phyloP scores from a whole-genome alignment of 1,140 invertebrate species.

The Stratiolaelaps scimitus region DNA sequence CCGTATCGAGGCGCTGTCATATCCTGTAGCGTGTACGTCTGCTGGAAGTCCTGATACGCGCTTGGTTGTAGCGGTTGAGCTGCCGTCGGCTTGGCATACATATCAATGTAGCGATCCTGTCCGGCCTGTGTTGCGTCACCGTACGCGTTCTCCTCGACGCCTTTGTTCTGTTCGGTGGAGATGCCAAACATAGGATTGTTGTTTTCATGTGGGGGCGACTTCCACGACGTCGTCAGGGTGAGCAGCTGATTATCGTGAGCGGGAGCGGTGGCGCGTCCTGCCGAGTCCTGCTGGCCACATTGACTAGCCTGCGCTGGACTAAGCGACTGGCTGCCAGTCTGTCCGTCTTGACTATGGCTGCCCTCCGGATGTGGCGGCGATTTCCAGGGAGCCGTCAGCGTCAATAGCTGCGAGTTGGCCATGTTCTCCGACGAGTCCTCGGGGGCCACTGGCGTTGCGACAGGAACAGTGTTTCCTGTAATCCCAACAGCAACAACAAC shows the following conservation, averaged over 20 bases:
- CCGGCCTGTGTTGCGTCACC: neutral
- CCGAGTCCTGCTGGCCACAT: neutral
- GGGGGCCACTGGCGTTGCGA: slow-evolving; percentile 19
- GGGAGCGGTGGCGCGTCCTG: neutral
- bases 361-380: slow-evolving; percentile 19
- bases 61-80: neutral
- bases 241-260: slow-evolving; percentile 13
- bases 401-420: slow-evolving; percentile 20
- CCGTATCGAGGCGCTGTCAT: slow-evolving; percentile 16
- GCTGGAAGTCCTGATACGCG: neutral
- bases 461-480: slow-evolving; percentile 25
- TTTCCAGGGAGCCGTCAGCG: slow-evolving; percentile 21
- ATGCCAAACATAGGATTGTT: too few species aligned
- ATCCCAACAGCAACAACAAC: neutral
- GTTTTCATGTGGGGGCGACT: neutral
- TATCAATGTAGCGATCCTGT: slow-evolving; percentile 16
- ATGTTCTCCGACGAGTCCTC: slow-evolving; percentile 20
- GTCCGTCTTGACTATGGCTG: neutral
- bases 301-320: neutral
- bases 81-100: neutral
- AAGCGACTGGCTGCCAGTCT: neutral
- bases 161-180: too few species aligned
- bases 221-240: neutral
- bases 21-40: slow-evolving; percentile 21
- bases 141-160: slow-evolving; percentile 1